Percentiles rank a stretch among this genome's conserved stretches.
phyloP scores from a whole-genome alignment of 2,113 vertebrate genomes.

The Taurulus bubalis region DNA sequence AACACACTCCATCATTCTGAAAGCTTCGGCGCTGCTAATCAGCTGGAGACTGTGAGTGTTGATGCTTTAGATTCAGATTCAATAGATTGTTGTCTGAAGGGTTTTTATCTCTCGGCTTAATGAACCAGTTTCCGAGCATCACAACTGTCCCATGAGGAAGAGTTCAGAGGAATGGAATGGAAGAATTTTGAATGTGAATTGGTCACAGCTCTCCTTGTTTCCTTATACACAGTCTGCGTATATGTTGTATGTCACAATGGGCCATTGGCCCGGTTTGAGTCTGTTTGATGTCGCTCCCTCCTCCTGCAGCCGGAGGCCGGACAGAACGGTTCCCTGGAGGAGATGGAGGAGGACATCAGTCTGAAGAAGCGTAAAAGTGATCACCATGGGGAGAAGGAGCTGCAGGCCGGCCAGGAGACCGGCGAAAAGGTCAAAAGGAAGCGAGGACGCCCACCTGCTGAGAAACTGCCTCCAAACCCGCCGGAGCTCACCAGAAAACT shows the following conservation, averaged over 20 bases:
- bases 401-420: slow-evolving; percentile 82
- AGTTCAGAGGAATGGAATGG: slow-evolving; percentile 9
- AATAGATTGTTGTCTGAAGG: not conserved
- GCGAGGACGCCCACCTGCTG: slow-evolving; percentile 94
- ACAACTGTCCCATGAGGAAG: slow-evolving; percentile 3
- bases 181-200: not conserved
- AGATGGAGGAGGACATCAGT: slow-evolving; percentile 96
- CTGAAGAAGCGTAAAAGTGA: slow-evolving; percentile 95
- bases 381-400: slow-evolving; percentile 89
- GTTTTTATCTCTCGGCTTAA: slow-evolving; percentile 8
- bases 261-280: not conserved
- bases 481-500: slow-evolving; percentile 96
- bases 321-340: slow-evolving; percentile 92
- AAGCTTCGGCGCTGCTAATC: slow-evolving; percentile 23
- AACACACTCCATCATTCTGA: slow-evolving; percentile 23
- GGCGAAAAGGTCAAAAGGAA: slow-evolving; percentile 96
- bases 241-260: not conserved
- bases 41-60: slow-evolving; percentile 15
- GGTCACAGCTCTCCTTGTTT: not conserved
- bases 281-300: slow-evolving; percentile 31
- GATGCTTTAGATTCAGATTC: not conserved
- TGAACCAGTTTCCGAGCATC: not conserved
- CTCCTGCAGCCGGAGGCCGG: slow-evolving; percentile 83
- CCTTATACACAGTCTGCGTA: not conserved
- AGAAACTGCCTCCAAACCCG: slow-evolving; percentile 96